These are phyloP conservation scores for Microctenopoma stevenorrisi DNA, from an alignment of 2,797 vertebrate genomes.

Conservation along the genomic window DNA sequence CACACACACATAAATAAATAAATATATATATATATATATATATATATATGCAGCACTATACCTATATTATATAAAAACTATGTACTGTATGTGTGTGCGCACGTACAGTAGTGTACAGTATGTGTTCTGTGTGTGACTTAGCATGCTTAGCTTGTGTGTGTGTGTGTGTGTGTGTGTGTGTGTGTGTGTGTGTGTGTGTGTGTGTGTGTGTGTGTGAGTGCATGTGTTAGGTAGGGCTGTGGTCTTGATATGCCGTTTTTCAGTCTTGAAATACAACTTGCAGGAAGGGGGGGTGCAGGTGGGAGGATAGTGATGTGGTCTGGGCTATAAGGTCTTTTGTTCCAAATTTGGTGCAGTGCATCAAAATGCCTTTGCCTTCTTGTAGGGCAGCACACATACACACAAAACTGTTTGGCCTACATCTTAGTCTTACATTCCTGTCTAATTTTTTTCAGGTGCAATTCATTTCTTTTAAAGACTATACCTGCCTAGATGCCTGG, in stretches of 20 bases:
- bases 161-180: neutral
- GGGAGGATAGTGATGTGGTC: conserved; percentile 80
- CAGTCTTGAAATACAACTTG: conserved; percentile 59
- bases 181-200: neutral
- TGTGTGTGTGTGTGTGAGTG: neutral
- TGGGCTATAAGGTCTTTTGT: conserved; percentile 86
- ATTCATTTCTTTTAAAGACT: neutral
- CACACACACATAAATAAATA: neutral
- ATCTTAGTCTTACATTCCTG: conserved; percentile 21
- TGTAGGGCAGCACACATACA: conserved; percentile 55
- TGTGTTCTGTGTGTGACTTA: too few species aligned
- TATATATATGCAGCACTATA: neutral
- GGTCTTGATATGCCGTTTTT: conserved; percentile 43
- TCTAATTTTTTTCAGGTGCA: neutral
- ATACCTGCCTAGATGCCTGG: neutral
- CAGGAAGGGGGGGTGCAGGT: conserved; percentile 60
- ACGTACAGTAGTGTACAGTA: neutral
- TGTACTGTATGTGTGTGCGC: neutral
- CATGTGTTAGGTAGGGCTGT: conserved; percentile 31
- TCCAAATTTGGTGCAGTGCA: conserved; percentile 87
- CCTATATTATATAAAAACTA: neutral
- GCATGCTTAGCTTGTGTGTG: neutral
- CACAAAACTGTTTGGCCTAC: conserved; percentile 48
- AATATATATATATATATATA: neutral
- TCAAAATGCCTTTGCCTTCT: conserved; percentile 72